Evolutionary conservation across 2,888 invertebrate species (phyloP), one percentile per base, ranked within the genome.

Genomic region (Lumbricus terrestris): DNA sequence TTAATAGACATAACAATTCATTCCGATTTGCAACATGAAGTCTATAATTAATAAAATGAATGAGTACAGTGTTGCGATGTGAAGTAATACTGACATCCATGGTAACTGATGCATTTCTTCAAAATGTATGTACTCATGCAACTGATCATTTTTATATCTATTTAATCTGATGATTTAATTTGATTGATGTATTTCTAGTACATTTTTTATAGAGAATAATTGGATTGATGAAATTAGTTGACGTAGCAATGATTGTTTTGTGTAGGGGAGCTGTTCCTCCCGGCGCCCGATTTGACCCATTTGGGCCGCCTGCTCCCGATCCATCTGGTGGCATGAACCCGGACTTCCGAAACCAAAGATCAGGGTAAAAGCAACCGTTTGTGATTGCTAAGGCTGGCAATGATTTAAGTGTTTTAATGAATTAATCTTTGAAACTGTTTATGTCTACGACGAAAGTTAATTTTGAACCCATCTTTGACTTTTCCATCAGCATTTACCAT

Each of bases 201-300:
- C 6, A 40, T 54, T 54, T 29, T 54, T 29, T 54, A 18, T 42
- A 42, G 42, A 42, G 18, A 42, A 16, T 16, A 42, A 42, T 42
- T 16, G 42, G 18, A 16, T 16, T 6, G 6, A 11, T 40, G 6
- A 42, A 42, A 42, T 54, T 54, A 6, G 23, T 29, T 29, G 29
- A 54, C 29, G 29, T 5, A 29, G 2, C 54, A 54, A 29, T 54
- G 23, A 11, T n/a, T n/a, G 4, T 33, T 90, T 89, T 91, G 94
- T 94, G 85, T 94, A 97, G 97, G 47, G 96, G 96, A 20, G 95
- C 96, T 0, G 93, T 96, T 23, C 97, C 97, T 1, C 97, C 97
- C 0, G 97, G 97, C 29, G 97, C 97, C 6, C 96, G 97, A 90
- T 98, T 97, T 94, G 97, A 98, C 95, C 98, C 97, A 0, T 97